These are phyloP conservation scores for Anagyrus pseudococci DNA, from an alignment of 2,888 invertebrate species.

Conservation along the genomic window DNA sequence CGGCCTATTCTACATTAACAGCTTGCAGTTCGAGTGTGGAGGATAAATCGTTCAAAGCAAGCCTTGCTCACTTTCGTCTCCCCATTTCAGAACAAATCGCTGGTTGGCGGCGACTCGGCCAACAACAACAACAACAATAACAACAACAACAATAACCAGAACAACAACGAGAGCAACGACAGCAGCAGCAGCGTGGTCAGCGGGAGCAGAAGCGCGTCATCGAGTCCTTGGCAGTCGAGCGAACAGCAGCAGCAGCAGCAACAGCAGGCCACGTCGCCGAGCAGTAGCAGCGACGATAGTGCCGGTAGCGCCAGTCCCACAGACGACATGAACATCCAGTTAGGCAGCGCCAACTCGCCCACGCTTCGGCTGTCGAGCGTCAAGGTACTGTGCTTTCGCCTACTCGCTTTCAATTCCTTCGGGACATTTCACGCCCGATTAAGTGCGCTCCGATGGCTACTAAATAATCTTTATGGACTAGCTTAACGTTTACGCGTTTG, in stretches of 20 bases:
- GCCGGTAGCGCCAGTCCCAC: not conserved
- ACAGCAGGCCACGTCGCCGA: constrained; percentile 8
- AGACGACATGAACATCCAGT: constrained; percentile 65
- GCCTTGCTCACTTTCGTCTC: not conserved
- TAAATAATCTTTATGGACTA: no score
- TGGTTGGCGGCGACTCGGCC: constrained; percentile 13
- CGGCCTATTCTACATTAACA: no score
- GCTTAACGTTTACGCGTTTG: no score
- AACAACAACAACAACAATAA: constrained; percentile 24
- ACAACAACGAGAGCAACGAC: constrained; percentile 8
- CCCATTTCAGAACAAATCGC: constrained; percentile 21
- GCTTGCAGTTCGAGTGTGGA: no score
- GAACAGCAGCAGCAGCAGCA: not conserved
- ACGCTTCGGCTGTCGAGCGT: constrained; percentile 62
- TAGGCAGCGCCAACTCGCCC: constrained; percentile 62
- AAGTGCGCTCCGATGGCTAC: no score
- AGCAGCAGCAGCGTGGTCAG: not conserved
- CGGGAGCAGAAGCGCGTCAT: not conserved
- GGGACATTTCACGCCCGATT: no score
- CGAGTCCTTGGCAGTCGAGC: not conserved
- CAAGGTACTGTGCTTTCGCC: no score
- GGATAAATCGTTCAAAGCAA: not conserved
- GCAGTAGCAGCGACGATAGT: constrained; percentile 15
- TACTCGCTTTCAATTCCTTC: no score
- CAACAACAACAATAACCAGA: constrained; percentile 2